These are phyloP conservation scores for Pitta sordida DNA, from an alignment of 2,113 vertebrate genomes.

Conservation along the genomic window DNA sequence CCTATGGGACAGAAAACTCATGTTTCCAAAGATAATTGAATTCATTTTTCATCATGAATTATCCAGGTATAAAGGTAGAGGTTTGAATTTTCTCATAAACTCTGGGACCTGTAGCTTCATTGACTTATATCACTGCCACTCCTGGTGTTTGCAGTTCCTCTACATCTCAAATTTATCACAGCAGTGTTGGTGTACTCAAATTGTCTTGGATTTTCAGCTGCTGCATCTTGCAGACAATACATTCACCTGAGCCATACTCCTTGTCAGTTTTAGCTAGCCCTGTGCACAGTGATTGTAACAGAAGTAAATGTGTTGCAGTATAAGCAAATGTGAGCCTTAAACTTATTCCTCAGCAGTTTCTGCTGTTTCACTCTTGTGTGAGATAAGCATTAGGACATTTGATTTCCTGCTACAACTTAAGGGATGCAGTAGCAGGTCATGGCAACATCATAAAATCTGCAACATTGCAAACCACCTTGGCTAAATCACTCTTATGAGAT, in stretches of 20 bases:
- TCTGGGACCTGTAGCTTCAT: accelerated
- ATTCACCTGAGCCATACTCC: background rate
- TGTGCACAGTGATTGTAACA: background rate
- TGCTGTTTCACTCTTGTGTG: background rate
- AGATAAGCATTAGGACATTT: background rate
- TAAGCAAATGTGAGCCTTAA: background rate
- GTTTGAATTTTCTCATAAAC: background rate
- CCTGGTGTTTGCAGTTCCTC: background rate
- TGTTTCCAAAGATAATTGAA: background rate
- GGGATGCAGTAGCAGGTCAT: background rate
- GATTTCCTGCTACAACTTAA: background rate
- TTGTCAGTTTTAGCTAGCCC: background rate
- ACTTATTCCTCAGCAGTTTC: background rate
- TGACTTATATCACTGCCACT: background rate
- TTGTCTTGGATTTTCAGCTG: background rate
- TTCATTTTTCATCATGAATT: background rate
- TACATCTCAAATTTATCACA: background rate
- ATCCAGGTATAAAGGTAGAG: background rate
- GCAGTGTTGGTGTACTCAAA: background rate
- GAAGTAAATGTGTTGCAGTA: background rate
- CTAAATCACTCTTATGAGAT: background rate
- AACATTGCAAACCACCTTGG: background rate
- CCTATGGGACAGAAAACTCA: background rate
- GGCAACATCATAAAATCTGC: background rate
- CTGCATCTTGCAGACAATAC: background rate